Evolutionary conservation across 2,113 vertebrate genomes (phyloP).

Genomic region (Datnioides undecimradiatus): DNA sequence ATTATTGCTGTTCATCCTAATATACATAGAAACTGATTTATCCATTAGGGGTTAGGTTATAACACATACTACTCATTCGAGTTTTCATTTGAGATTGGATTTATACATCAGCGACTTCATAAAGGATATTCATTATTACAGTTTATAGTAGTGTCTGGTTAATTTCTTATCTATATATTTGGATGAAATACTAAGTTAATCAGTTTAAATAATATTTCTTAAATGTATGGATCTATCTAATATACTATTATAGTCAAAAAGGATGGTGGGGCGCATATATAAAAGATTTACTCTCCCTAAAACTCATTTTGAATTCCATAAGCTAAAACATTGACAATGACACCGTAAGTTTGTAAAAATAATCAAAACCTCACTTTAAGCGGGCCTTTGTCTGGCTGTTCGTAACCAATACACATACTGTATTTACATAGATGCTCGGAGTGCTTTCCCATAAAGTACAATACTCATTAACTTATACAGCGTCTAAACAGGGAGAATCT

Average conservation of each 20-base stretch:
- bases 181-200: constrained; percentile 76
- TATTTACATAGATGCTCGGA: constrained; percentile 78
- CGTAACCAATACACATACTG: constrained; percentile 62
- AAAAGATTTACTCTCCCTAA: constrained; percentile 67
- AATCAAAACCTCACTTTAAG: constrained; percentile 65
- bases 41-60: constrained; percentile 61
- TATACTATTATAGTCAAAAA: constrained; percentile 74
- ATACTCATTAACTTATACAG: constrained; percentile 71
- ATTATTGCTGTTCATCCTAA: constrained; percentile 81
- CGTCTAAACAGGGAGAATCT: constrained; percentile 69
- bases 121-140: constrained; percentile 74
- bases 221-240: constrained; percentile 77
- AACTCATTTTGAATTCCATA: constrained; percentile 56
- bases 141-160: constrained; percentile 75
- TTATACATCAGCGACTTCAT: constrained; percentile 72
- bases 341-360: constrained; percentile 67
- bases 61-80: constrained; percentile 59
- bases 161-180: constrained; percentile 75
- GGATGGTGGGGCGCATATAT: constrained; percentile 69
- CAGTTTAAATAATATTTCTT: constrained; percentile 78
- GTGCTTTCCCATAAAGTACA: constrained; percentile 68
- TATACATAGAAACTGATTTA: constrained; percentile 70
- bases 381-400: constrained; percentile 61
- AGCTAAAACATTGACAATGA: constrained; percentile 61
- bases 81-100: constrained; percentile 58